Evolutionary conservation across 2,797 vertebrate species (phyloP).

Genomic region (Falco cherrug): DNA sequence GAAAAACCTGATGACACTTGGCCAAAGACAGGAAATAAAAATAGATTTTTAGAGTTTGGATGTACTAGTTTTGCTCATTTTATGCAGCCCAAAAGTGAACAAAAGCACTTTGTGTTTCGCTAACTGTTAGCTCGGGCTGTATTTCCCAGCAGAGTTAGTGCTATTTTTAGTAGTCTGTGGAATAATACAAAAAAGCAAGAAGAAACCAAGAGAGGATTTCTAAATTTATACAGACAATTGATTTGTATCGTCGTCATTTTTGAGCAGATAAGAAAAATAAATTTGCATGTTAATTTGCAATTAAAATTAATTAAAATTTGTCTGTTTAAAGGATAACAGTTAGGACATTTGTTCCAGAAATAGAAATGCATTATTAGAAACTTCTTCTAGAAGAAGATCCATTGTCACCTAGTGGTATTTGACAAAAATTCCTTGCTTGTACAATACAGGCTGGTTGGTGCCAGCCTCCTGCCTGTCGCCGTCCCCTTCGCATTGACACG

Average conservation of each 20-base stretch:
- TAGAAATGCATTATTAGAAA: conserved; percentile 7
- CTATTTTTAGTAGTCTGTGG: conserved; percentile 49
- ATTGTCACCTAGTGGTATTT: not conserved
- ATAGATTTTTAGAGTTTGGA: not conserved
- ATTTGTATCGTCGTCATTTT: not conserved
- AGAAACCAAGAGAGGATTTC: conserved; percentile 33
- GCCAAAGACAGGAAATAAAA: not conserved
- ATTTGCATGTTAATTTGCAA: conserved; percentile 42
- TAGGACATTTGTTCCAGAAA: conserved; percentile 23
- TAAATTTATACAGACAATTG: conserved; percentile 46
- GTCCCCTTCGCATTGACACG: accelerated
- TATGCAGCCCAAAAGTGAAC: not conserved
- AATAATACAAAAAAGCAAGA: not conserved
- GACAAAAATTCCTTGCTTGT: not conserved
- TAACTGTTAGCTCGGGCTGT: conserved; percentile 24
- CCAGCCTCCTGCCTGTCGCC: not conserved
- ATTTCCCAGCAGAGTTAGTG: conserved; percentile 34
- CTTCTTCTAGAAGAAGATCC: not conserved
- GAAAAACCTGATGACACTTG: not conserved
- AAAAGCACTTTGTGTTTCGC: conserved; percentile 34
- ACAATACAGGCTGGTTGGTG: not conserved
- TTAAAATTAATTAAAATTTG: conserved; percentile 17
- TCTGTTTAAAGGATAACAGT: not conserved
- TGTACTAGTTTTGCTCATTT: not conserved
- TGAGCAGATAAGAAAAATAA: conserved; percentile 42